Percentiles rank a stretch among this genome's conserved stretches.
These are phyloP conservation scores for Nebria ingens DNA, from an alignment of 1,140 invertebrate genomes.

Conservation along the genomic window DNA sequence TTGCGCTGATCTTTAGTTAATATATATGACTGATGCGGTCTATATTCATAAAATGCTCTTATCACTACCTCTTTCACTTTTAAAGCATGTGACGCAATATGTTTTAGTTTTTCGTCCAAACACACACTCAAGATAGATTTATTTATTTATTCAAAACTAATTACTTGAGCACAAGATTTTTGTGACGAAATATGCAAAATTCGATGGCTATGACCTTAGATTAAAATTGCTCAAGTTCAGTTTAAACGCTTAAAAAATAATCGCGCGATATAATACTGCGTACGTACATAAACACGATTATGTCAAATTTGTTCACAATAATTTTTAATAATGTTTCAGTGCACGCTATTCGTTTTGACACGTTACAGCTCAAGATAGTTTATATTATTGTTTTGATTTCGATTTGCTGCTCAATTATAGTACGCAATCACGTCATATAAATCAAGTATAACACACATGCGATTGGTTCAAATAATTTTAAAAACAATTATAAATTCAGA, in stretches of 20 bases:
- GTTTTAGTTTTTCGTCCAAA: not conserved
- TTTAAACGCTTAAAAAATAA: not conserved
- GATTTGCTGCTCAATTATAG: no score
- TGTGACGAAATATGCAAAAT: slow-evolving; percentile 1
- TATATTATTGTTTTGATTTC: no score
- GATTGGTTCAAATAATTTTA: no score
- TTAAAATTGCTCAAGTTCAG: slow-evolving; percentile 2
- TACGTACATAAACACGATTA: not conserved
- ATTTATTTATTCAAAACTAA: not conserved
- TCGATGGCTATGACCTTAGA: slow-evolving; percentile 1
- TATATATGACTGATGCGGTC: not conserved
- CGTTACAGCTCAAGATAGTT: no score
- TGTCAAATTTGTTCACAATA: no score
- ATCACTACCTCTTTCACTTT: not conserved
- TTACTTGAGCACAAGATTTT: not conserved
- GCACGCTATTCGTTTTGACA: no score
- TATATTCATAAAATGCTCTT: not conserved
- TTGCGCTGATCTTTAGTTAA: no score
- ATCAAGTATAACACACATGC: no score
- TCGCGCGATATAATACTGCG: not conserved
- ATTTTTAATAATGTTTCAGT: no score
- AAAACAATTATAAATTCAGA: no score
- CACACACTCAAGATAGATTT: not conserved
- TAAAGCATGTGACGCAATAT: not conserved
- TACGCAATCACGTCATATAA: no score